phyloP scores from a whole-genome alignment of 2,797 vertebrate genomes.

The Darevskia mixta region DNA sequence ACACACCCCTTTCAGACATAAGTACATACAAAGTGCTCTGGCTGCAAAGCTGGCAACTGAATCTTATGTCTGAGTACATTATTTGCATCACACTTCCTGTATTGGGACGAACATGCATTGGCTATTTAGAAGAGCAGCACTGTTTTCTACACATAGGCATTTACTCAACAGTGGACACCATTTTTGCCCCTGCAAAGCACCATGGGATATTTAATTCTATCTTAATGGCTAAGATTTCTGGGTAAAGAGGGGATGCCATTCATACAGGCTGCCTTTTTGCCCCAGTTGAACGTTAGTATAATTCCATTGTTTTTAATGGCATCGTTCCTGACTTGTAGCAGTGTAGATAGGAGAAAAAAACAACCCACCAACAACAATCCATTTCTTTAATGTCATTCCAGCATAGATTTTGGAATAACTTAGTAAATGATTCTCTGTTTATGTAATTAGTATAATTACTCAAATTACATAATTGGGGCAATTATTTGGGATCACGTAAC shows the following conservation, averaged over 20 bases:
- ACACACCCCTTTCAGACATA: background rate
- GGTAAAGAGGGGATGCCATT: conserved; percentile 12
- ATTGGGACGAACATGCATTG: conserved; percentile 17
- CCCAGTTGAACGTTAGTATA: conserved; percentile 42
- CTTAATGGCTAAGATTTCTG: conserved; percentile 16
- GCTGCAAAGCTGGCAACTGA: background rate
- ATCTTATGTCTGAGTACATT: background rate
- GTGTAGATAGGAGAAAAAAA: conserved; percentile 63
- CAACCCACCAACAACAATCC: conserved; percentile 36
- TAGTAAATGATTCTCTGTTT: conserved; percentile 61
- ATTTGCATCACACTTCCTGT: background rate
- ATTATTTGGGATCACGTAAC: conserved; percentile 71
- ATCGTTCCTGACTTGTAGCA: conserved; percentile 74
- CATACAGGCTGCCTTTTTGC: conserved; percentile 23
- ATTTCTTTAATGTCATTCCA: conserved; percentile 76
- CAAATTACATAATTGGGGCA: conserved; percentile 74
- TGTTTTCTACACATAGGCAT: conserved; percentile 20
- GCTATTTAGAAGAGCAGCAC: conserved; percentile 11
- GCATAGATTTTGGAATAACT: conserved; percentile 74
- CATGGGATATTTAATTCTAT: conserved; percentile 49
- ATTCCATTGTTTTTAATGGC: conserved; percentile 70
- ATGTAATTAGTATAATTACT: conserved; percentile 69
- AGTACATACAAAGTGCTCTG: background rate
- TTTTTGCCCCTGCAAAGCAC: conserved; percentile 27
- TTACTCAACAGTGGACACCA: conserved; percentile 43